Conservation (phyloP, 1,140 invertebrate species). For the Cydia splendana region DNA sequence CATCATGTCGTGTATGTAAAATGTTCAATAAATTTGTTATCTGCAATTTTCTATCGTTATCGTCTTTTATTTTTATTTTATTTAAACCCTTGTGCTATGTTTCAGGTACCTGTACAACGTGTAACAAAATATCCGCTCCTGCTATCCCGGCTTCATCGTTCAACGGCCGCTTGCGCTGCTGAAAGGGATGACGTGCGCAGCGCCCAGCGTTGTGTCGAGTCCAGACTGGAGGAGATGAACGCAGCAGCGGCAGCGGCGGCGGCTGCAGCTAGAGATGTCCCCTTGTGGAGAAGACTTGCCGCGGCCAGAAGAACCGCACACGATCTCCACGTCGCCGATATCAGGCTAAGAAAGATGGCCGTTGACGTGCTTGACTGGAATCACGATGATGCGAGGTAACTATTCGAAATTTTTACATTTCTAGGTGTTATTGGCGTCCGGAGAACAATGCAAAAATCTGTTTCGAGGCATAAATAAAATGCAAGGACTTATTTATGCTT, state of each 20-base stretch:
- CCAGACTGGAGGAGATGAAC: constrained; percentile 97
- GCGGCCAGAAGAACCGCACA: constrained; percentile 86
- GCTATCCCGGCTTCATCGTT: constrained; percentile 93
- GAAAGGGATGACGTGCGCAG: constrained; percentile 88
- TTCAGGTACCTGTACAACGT: constrained; percentile 91
- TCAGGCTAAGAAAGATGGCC: constrained; percentile 94
- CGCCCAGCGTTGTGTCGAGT: constrained; percentile 95
- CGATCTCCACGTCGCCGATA: constrained; percentile 92
- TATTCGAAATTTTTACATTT: neutral
- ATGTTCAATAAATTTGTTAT: no score
- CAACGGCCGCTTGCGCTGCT: constrained; percentile 90
- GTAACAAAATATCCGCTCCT: constrained; percentile 96
- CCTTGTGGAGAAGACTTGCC: constrained; percentile 93
- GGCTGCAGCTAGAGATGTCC: constrained; percentile 89
- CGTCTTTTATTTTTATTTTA: neutral
- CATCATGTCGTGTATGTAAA: no score
- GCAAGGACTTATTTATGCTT: no score
- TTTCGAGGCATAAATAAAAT: no score
- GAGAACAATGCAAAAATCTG: neutral
- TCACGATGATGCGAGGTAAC: constrained; percentile 89
- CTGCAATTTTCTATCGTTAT: no score
- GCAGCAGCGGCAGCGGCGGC: constrained; percentile 94
- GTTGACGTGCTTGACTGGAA: constrained; percentile 96
- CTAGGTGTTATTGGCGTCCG: neutral
- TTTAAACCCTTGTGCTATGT: constrained; percentile 37